A percentile compares a stretch with the other conserved stretches of the same genome.
Evolutionary conservation across 2,888 invertebrate species (phyloP).

Genomic region (Diplolepis rosae): DNA sequence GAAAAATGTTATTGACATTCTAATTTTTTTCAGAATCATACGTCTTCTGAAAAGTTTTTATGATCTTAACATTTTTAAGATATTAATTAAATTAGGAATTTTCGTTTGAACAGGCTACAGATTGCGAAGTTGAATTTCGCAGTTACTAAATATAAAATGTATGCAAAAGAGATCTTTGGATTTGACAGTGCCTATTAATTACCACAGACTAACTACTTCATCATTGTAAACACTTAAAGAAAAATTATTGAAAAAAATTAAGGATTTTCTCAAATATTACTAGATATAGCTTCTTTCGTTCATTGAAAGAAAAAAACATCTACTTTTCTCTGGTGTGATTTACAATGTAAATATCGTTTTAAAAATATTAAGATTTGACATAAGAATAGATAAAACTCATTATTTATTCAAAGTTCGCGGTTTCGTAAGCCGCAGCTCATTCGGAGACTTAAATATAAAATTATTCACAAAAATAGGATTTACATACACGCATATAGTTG

Average conservation of each 20-base stretch:
- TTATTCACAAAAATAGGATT: slow-evolving; percentile 16
- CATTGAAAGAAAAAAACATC: too few relatives aligned
- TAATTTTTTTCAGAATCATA: neutral
- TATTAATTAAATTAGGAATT: neutral
- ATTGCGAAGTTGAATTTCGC: neutral
- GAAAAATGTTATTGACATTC: neutral
- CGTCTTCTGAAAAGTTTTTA: neutral
- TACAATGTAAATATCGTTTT: too few relatives aligned
- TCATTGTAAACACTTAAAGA: too few relatives aligned
- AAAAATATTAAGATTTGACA: neutral
- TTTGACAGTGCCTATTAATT: neutral
- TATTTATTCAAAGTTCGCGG: slow-evolving; percentile 13
- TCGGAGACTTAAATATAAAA: slow-evolving; percentile 18
- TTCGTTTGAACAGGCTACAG: neutral
- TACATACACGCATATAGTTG: neutral
- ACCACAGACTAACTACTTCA: neutral
- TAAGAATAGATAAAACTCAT: slow-evolving; percentile 9
- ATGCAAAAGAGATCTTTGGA: neutral
- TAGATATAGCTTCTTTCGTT: too few relatives aligned
- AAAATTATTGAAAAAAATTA: too few relatives aligned
- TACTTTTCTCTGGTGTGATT: too few relatives aligned
- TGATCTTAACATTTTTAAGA: neutral
- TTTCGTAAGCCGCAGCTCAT: slow-evolving; percentile 16
- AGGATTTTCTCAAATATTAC: too few relatives aligned
- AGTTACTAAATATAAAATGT: neutral